These are phyloP conservation scores for Drosophila aldrichi DNA, from an alignment of 2,888 invertebrate species.

Conservation along the genomic window DNA sequence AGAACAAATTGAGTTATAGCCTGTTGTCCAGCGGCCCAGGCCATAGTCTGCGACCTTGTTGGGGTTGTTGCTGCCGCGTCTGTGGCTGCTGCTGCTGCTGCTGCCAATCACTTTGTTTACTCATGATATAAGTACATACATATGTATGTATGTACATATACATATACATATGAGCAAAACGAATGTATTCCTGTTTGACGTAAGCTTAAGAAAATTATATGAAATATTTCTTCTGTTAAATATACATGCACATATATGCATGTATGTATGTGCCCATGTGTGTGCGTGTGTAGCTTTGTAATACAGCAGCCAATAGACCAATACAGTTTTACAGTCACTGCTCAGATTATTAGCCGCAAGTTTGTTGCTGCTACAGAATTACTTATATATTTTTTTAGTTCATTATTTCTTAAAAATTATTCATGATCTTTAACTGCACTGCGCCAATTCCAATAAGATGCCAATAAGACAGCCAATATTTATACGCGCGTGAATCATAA, in stretches of 20 bases:
- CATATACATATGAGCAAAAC: neutral
- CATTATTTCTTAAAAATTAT: neutral
- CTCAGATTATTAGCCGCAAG: neutral
- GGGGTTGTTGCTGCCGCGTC: slow-evolving; percentile 39
- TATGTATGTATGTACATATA: slow-evolving; percentile 7
- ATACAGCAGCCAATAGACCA: slow-evolving; percentile 6
- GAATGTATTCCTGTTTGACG: slow-evolving; percentile 52
- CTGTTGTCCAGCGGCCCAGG: slow-evolving; percentile 9
- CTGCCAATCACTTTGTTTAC: slow-evolving; percentile 48
- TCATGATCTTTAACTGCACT: neutral
- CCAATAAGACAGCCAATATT: neutral
- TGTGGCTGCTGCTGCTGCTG: no score
- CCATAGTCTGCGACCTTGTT: slow-evolving; percentile 49
- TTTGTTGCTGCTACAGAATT: neutral
- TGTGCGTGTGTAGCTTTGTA: neutral
- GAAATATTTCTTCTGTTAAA: slow-evolving; percentile 22
- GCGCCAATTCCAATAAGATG: neutral
- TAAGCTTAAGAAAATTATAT: slow-evolving; percentile 37
- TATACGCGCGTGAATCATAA: slow-evolving; percentile 41
- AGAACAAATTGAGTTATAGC: slow-evolving; percentile 24
- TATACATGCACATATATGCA: neutral
- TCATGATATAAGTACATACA: slow-evolving; percentile 57
- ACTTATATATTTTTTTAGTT: slow-evolving; percentile 4
- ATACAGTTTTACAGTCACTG: slow-evolving; percentile 26
- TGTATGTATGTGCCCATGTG: neutral